phyloP scores from a whole-genome alignment of 2,797 vertebrate species.

The Eulemur rubriventer region DNA sequence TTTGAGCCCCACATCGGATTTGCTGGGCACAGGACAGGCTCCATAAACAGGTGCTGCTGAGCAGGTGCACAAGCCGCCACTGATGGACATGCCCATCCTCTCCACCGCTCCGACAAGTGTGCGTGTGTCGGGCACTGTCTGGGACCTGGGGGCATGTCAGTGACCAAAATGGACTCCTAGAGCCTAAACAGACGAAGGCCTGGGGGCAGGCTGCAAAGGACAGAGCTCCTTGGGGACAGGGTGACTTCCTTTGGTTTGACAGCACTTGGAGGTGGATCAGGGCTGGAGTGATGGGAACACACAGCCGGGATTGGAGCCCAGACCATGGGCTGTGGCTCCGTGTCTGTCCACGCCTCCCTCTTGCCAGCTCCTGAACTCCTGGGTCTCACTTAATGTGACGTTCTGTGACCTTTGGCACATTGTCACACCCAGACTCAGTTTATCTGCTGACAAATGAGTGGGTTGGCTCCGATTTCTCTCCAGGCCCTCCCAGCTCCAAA shows the following conservation, averaged over 20 bases:
- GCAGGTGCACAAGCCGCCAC: fast-evolving
- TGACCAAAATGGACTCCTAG: neutral
- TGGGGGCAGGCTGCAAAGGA: fast-evolving
- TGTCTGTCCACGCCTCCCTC: fast-evolving
- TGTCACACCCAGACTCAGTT: neutral
- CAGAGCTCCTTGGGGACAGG: neutral
- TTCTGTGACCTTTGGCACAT: neutral
- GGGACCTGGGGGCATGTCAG: no score
- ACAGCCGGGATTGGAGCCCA: neutral
- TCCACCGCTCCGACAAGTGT: fast-evolving
- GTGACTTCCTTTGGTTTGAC: neutral
- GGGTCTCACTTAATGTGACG: neutral
- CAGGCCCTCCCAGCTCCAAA: neutral
- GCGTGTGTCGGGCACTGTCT: fast-evolving
- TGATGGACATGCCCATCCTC: fast-evolving
- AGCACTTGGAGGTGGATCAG: neutral
- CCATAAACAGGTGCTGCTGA: fast-evolving
- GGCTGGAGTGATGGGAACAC: neutral
- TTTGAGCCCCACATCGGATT: neutral
- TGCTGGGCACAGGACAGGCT: neutral
- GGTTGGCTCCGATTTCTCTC: neutral
- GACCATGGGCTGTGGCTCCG: fast-evolving
- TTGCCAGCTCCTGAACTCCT: fast-evolving
- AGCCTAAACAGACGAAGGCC: neutral
- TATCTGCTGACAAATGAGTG: neutral